phyloP scores from a whole-genome alignment of 2,888 invertebrate genomes.

The Leucoma salicis region DNA sequence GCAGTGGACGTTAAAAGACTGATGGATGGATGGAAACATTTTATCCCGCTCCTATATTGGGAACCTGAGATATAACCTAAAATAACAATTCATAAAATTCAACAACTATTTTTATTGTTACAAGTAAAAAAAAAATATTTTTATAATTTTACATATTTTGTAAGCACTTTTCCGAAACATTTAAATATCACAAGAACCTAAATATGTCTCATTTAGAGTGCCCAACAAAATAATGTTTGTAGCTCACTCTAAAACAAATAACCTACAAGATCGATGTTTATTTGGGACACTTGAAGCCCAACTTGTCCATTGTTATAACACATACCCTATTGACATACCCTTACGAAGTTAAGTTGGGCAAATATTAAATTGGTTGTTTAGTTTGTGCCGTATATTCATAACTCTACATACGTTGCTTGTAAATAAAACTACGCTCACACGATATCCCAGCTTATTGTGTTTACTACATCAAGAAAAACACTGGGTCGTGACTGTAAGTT shows the following conservation, averaged over 20 bases:
- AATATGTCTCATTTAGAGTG: slow-evolving; percentile 21
- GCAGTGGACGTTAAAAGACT: too few relatives aligned
- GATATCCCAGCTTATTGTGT: not conserved
- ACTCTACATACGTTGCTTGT: slow-evolving; percentile 16
- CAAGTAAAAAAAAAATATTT: too few relatives aligned
- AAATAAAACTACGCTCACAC: slow-evolving; percentile 18
- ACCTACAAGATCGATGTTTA: slow-evolving; percentile 64
- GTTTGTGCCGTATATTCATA: slow-evolving; percentile 36
- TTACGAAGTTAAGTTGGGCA: slow-evolving; percentile 53
- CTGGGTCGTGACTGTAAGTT: not conserved
- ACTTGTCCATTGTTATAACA: slow-evolving; percentile 53
- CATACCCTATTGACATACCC: slow-evolving; percentile 52
- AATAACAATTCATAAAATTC: too few relatives aligned
- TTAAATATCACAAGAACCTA: too few relatives aligned
- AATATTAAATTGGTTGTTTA: slow-evolving; percentile 62
- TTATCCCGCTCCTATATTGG: too few relatives aligned
- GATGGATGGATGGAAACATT: too few relatives aligned
- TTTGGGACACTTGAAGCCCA: slow-evolving; percentile 55
- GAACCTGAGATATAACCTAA: too few relatives aligned
- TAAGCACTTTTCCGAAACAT: too few relatives aligned
- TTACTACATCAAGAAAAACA: not conserved
- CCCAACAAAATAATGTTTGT: slow-evolving; percentile 44
- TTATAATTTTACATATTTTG: too few relatives aligned
- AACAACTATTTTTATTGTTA: too few relatives aligned
- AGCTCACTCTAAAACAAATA: slow-evolving; percentile 58